Base-by-base conservation (phyloP, 2,797 vertebrate genomes). In the Coranthus polyacanthus region DNA sequence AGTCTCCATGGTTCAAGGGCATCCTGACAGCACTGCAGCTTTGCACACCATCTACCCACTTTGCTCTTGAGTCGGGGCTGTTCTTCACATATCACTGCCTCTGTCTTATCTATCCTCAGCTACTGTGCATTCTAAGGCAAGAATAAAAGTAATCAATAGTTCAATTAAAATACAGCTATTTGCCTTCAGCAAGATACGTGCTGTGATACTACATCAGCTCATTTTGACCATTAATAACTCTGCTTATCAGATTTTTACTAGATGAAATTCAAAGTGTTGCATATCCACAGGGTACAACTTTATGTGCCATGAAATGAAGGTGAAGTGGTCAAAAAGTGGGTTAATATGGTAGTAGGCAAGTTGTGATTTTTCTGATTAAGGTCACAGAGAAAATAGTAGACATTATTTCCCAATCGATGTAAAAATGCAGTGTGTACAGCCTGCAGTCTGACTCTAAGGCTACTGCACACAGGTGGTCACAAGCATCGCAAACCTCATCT, bases 81-180 rank as follows among this genome's bases (percentile, higher is more conserved):
- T 70, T 57, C 21, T 32, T 62, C 21, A 29, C 8, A 21, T 61
- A 44, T 67, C 47, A 59, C 55, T 60, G 26, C 45, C 29, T 71
- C 53, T 44, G 15, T 60, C 55, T 44, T n/a, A 50, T 52, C 11
- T 24, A 53, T 64, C 50, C 49, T 50, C 36, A 12, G 15, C 60
- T 22, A 47, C 58, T 37, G 38, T 44, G 54, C 53, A 36, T 58
- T 77, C 17, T 63, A 16, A 60, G 60, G 50, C 6, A 47, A 39
- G 26, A 38, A 39, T 20, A 18, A 75, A 76, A 68, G 56, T 46
- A 76, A 81, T 83, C 73, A 81, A 77, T 74, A 60, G 24, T 43
- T 69, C 46, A 51, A 38, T 64, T 67, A 67, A 78, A 81, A 80
- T 53, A 71, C 38, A 57, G 16, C 54, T 64, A 20, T 64, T 68